These are phyloP conservation scores for Corynorhinus townsendii DNA, from an alignment of 2,113 vertebrate genomes.

Conservation along the genomic window DNA sequence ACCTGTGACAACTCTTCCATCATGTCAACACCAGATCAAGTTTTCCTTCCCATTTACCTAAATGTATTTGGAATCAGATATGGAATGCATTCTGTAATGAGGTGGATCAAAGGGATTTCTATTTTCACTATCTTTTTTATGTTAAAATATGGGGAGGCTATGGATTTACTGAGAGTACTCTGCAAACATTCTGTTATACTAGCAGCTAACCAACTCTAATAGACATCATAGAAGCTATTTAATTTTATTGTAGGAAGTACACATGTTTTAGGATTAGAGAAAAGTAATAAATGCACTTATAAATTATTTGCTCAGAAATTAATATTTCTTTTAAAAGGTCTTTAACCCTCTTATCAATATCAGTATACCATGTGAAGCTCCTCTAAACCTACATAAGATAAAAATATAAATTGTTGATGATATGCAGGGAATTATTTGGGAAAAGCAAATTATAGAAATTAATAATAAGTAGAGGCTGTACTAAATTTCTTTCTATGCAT, in stretches of 20 bases:
- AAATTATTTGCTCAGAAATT: neutral
- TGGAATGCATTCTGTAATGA: neutral
- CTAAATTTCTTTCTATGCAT: neutral
- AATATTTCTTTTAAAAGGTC: neutral
- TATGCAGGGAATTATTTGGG: neutral
- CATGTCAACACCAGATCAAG: neutral
- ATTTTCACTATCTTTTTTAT: neutral
- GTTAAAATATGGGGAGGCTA: neutral
- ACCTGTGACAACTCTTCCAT: neutral
- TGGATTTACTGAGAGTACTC: neutral
- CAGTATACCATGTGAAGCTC: neutral
- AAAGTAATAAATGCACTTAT: neutral
- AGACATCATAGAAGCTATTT: neutral
- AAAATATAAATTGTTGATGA: neutral
- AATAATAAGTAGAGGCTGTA: neutral
- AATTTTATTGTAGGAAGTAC: neutral
- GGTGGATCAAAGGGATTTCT: neutral
- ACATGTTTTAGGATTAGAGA: neutral
- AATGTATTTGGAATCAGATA: neutral
- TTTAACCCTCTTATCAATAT: neutral
- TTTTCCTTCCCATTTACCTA: neutral
- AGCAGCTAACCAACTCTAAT: neutral
- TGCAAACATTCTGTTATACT: neutral
- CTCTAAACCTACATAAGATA: neutral
- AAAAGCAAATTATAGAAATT: neutral